These are phyloP conservation scores for Euphonia xanthogaster DNA, from an alignment of 2,797 vertebrate genomes.

Conservation along the genomic window DNA sequence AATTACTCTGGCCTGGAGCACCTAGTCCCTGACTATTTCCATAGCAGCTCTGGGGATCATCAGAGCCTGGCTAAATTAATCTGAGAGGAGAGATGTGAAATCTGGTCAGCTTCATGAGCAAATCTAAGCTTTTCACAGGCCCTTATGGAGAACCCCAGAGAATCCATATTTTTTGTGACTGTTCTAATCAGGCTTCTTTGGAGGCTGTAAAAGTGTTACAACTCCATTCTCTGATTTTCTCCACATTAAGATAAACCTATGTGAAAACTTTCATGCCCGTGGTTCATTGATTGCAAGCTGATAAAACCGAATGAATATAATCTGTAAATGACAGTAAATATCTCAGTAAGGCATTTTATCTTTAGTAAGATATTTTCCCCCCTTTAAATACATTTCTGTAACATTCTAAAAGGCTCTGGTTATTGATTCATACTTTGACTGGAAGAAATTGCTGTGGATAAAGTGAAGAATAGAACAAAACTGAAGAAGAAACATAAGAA, in stretches of 20 bases:
- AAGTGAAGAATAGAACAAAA: background rate
- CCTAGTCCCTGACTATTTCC: fast-evolving
- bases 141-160: background rate
- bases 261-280: background rate
- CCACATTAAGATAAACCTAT: background rate
- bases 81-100: background rate
- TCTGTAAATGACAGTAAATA: background rate
- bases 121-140: background rate
- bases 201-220: background rate
- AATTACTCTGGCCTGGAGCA: background rate
- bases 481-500: background rate
- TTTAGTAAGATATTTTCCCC: background rate
- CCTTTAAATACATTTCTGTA: background rate
- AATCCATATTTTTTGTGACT: background rate
- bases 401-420: background rate
- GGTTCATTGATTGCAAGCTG: background rate
- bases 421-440: slow-evolving; percentile 8
- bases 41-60: background rate
- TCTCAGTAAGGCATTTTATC: background rate
- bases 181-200: background rate
- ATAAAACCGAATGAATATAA: background rate
- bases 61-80: background rate
- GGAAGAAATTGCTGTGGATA: background rate
- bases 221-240: background rate
- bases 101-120: background rate